Base-by-base conservation (phyloP, 2,113 vertebrate genomes). In the Hucho hucho region DNA sequence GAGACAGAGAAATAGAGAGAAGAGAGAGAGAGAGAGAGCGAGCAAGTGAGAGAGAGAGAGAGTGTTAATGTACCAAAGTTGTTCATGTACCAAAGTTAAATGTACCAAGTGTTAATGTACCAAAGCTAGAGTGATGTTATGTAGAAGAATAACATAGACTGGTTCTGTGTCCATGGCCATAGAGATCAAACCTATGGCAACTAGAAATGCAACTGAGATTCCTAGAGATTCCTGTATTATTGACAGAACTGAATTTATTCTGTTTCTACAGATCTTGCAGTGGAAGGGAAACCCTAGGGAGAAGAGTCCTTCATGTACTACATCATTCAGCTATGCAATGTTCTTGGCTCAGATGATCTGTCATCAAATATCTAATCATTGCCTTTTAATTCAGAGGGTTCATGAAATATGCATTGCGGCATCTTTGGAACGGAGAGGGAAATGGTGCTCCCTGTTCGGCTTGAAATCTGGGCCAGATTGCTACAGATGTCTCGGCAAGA, bases 361-460 rank as follows among this genome's bases (percentile, higher is more conserved):
- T 74, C 75, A 76, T 74, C 77, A 83, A 78, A 78, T 66, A 73
- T 77, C 83, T 29, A 53, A 79, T 79, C 58, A 46, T 67, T 29
- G n/a, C 59, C 12, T 72, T 72, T 74, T 78, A 69, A 78, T 84
- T 75, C 70, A 29, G 58, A 32, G 47, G 72, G 63, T 72, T 74
- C 46, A 78, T 75, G 49, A 73, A 72, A 63, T 77, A 75, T 76
- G 66, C 71, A 81, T 66, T 65, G 71, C 43, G 61, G 26, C 53
- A 78, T 56, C 61, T 73, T 65, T 37, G 61, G 47, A 75, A 53
- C 65, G 73, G 49, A 29, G 22, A 47, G 47, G 65, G 66, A 67
- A 77, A 64, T 37, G 47, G 69, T 74, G 59, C 59, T 75, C 47
- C 18, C 26, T 46, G 72, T 63, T 53, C 14, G 4, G 49, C 59